These are phyloP conservation scores for Amphipoea oculea DNA, from an alignment of 2,888 invertebrate species.

Conservation along the genomic window DNA sequence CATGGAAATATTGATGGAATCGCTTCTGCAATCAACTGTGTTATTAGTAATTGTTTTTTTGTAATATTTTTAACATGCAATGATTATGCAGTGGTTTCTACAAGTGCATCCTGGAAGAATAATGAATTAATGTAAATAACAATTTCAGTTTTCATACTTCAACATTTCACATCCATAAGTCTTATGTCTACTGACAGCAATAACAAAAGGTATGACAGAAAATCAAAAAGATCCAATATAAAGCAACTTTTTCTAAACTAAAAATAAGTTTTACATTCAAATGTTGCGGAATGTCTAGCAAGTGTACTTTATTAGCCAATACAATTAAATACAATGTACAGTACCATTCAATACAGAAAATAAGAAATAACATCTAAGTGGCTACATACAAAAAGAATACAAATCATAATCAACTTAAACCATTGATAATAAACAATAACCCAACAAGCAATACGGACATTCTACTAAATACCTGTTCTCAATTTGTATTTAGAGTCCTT, in stretches of 20 bases:
- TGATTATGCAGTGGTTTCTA: constrained; percentile 44
- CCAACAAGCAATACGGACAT: constrained; percentile 65
- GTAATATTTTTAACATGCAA: constrained; percentile 54
- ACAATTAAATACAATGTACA: constrained; percentile 35
- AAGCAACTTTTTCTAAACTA: constrained; percentile 52
- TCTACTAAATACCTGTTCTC: constrained; percentile 87
- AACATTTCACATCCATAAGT: constrained; percentile 9
- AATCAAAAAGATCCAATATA: constrained; percentile 47
- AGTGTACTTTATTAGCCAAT: constrained; percentile 26
- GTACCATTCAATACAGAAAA: constrained; percentile 43
- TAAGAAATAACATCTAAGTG: constrained; percentile 29
- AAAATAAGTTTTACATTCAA: constrained; percentile 40
- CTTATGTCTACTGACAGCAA: constrained; percentile 48
- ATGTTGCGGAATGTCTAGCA: constrained; percentile 25
- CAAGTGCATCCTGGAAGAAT: constrained; percentile 48
- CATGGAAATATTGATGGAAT: constrained; percentile 94
- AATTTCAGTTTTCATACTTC: constrained; percentile 21
- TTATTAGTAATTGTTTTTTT: constrained; percentile 21
- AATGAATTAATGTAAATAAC: constrained; percentile 17
- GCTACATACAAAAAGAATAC: constrained; percentile 35
- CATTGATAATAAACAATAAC: constrained; percentile 50
- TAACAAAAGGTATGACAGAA: constrained; percentile 49
- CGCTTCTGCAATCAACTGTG: constrained; percentile 87
- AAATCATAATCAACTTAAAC: constrained; percentile 52
- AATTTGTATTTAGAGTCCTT: constrained; percentile 93